A percentile compares a stretch with the other conserved stretches of the same genome.
Evolutionary conservation across 2,113 vertebrate genomes (phyloP).

Genomic region (Canis aureus): DNA sequence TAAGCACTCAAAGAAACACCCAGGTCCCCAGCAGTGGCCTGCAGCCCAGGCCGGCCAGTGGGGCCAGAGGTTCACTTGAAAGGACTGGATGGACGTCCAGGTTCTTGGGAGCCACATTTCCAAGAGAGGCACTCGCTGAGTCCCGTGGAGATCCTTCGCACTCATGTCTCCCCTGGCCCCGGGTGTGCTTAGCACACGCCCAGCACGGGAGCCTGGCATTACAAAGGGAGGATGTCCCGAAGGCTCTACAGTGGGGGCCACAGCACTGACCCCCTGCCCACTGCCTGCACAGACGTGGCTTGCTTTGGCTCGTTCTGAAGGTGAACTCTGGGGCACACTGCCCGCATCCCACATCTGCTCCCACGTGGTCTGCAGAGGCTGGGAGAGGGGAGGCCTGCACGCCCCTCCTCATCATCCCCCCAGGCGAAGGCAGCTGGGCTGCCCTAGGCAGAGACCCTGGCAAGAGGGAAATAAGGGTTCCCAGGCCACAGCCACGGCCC

Average conservation of each 20-base stretch:
- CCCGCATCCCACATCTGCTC: neutral
- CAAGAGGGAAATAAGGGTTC: neutral
- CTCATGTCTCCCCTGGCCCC: neutral
- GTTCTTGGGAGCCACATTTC: neutral
- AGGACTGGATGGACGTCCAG: neutral
- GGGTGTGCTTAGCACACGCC: neutral
- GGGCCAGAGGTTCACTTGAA: neutral
- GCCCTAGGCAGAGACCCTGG: neutral
- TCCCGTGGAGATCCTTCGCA: accelerated
- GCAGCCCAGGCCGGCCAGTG: neutral
- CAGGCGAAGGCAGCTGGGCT: too few relatives aligned
- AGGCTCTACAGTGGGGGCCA: neutral
- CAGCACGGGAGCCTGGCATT: neutral
- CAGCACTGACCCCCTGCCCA: too few relatives aligned
- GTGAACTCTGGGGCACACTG: neutral
- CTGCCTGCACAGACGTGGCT: neutral
- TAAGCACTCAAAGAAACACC: neutral
- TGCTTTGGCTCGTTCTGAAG: neutral
- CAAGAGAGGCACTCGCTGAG: neutral
- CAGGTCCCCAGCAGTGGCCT: neutral
- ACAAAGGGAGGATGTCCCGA: neutral
- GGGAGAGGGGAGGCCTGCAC: neutral
- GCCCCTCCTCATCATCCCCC: constrained; percentile 27
- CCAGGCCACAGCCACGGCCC: too few relatives aligned
- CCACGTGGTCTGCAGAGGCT: neutral